Conservation (phyloP, 2,113 vertebrate species). For the Oreochromis spilurus region DNA sequence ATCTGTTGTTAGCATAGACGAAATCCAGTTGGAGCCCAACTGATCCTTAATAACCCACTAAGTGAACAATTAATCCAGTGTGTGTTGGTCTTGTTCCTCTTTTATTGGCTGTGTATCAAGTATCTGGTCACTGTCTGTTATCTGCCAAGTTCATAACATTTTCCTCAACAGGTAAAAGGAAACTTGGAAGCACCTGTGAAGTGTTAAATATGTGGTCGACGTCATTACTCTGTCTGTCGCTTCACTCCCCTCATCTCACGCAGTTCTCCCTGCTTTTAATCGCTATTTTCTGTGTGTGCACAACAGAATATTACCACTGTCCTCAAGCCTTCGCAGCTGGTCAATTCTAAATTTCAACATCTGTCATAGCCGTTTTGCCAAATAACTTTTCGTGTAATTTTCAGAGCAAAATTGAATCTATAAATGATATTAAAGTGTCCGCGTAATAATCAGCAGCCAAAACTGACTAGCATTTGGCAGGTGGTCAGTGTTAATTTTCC, state of each 20-base stretch:
- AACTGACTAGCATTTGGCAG: slow-evolving; percentile 3
- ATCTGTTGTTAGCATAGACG: not conserved
- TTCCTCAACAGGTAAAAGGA: slow-evolving; percentile 54
- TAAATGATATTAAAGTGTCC: not conserved
- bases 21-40: not conserved
- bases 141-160: slow-evolving; percentile 19
- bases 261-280: slow-evolving; percentile 13
- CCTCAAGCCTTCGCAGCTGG: slow-evolving; percentile 1
- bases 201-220: slow-evolving; percentile 22
- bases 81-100: not conserved
- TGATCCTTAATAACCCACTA: not conserved
- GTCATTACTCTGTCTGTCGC: not conserved
- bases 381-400: not conserved
- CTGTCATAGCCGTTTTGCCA: not conserved
- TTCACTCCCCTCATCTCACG: slow-evolving; percentile 7
- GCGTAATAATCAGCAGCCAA: not conserved
- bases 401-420: not conserved
- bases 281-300: not conserved
- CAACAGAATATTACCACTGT: slow-evolving; percentile 9
- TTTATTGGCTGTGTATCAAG: not conserved
- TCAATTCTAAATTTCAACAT: not conserved
- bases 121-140: slow-evolving; percentile 6
- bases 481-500: slow-evolving; percentile 22
- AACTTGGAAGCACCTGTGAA: slow-evolving; percentile 28
- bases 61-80: not conserved